Percentiles rank a stretch among this genome's conserved stretches.
These are phyloP conservation scores for Orbicella faveolata DNA, from an alignment of 64 coral and sea anemone genomes.

Conservation along the genomic window DNA sequence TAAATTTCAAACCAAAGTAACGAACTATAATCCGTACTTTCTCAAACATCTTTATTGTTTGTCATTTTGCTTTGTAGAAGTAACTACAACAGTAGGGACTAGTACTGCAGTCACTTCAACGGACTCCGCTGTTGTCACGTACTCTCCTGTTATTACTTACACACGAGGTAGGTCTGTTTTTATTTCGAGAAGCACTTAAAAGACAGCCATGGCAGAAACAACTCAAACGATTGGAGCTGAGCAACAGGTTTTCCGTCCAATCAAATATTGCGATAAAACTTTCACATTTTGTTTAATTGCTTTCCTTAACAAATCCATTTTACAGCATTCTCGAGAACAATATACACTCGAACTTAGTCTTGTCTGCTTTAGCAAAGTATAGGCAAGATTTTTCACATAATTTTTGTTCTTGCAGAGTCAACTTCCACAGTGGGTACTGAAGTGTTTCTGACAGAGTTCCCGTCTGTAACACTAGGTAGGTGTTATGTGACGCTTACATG, in stretches of 20 bases:
- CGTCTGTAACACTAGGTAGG: not conserved
- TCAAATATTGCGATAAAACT: no score
- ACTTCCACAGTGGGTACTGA: not conserved
- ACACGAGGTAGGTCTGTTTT: not conserved
- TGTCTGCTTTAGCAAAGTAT: no score
- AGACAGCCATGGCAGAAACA: not conserved
- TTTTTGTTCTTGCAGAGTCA: not conserved
- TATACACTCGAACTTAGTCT: no score
- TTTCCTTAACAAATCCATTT: no score
- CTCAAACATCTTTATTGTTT: not conserved
- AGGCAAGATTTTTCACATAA: no score
- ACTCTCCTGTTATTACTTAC: not conserved
- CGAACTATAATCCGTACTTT: not conserved
- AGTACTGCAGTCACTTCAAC: not conserved
- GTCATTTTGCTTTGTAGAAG: not conserved
- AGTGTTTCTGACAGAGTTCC: not conserved
- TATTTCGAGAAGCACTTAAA: not conserved
- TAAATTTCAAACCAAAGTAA: not conserved
- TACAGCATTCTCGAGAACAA: no score
- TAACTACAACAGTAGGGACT: not conserved
- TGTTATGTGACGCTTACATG: no score
- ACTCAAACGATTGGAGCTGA: not conserved
- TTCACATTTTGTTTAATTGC: no score
- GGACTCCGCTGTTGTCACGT: not conserved
- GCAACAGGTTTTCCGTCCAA: not conserved